Evolutionary conservation across 2,113 vertebrate species (phyloP).

Genomic region (Sinocyclocheilus anophthalmus): DNA sequence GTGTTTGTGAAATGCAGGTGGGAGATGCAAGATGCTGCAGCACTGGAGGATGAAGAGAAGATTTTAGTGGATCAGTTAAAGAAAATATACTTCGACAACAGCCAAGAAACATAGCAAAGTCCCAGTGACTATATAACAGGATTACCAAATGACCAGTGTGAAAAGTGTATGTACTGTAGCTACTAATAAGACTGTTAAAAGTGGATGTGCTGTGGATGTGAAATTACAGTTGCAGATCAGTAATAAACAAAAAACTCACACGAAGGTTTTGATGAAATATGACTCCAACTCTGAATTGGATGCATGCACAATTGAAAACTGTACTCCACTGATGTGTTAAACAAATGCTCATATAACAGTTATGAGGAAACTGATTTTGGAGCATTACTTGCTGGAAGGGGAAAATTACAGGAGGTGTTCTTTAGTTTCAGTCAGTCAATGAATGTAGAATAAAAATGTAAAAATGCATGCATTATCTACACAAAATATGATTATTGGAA

Average conservation of each 20-base stretch:
- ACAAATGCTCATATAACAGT: not conserved
- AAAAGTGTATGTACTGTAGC: not conserved
- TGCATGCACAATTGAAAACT: not conserved
- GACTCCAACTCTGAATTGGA: not conserved
- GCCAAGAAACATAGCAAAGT: slow-evolving; percentile 47
- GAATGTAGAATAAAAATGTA: not conserved
- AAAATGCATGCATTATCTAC: not conserved
- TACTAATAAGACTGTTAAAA: not conserved
- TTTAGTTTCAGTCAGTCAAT: not conserved
- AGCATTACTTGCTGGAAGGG: not conserved
- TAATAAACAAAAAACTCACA: not conserved
- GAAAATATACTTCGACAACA: slow-evolving; percentile 74
- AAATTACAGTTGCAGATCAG: not conserved
- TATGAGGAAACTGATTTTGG: not conserved
- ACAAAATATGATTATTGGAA: not conserved
- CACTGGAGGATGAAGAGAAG: slow-evolving; percentile 85
- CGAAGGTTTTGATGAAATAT: not conserved
- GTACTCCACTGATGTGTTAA: not conserved
- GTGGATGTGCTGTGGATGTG: not conserved
- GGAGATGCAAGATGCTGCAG: slow-evolving; percentile 87
- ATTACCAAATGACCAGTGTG: not conserved
- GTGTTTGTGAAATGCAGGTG: slow-evolving; percentile 80
- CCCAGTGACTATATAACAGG: not conserved
- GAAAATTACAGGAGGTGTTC: not conserved
- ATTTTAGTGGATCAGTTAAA: slow-evolving; percentile 82